phyloP scores from a whole-genome alignment of 2,113 vertebrate species.

The Puntigrus tetrazona region DNA sequence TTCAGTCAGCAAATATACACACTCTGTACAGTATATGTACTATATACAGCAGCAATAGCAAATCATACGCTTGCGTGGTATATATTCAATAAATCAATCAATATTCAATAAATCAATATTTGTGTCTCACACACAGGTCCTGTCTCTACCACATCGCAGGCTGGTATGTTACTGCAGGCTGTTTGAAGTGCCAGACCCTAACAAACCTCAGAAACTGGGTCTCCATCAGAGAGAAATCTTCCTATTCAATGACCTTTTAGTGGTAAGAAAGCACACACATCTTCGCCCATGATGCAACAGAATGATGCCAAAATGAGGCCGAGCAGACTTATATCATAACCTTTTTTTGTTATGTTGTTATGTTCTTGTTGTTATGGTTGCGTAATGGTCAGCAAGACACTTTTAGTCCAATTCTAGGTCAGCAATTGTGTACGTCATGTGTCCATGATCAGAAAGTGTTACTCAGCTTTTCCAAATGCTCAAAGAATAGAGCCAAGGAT shows the following conservation, averaged over 20 bases:
- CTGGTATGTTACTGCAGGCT: conserved; percentile 97
- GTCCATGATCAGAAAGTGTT: background rate
- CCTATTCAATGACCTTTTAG: conserved; percentile 96
- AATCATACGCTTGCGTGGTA: no score
- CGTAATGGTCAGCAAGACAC: background rate
- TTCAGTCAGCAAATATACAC: background rate
- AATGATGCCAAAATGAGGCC: background rate
- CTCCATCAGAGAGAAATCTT: conserved; percentile 97
- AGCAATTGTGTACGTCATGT: background rate
- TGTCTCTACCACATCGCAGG: conserved; percentile 92
- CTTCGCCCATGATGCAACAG: background rate
- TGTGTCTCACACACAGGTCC: conserved; percentile 75
- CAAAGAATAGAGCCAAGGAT: background rate
- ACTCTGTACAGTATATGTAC: background rate
- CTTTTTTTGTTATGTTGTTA: background rate
- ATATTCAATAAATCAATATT: background rate
- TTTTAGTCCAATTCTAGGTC: background rate
- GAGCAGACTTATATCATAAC: background rate
- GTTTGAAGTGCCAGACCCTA: conserved; percentile 96
- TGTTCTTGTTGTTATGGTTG: background rate
- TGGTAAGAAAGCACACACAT: conserved; percentile 77
- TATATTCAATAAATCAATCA: background rate
- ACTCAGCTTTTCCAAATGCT: conserved; percentile 29
- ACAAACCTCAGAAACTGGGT: conserved; percentile 95
- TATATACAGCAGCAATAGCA: background rate